Percentiles rank a stretch among this genome's conserved stretches.
Evolutionary conservation across 2,888 invertebrate species (phyloP).

Genomic region (Euproctis similis): DNA sequence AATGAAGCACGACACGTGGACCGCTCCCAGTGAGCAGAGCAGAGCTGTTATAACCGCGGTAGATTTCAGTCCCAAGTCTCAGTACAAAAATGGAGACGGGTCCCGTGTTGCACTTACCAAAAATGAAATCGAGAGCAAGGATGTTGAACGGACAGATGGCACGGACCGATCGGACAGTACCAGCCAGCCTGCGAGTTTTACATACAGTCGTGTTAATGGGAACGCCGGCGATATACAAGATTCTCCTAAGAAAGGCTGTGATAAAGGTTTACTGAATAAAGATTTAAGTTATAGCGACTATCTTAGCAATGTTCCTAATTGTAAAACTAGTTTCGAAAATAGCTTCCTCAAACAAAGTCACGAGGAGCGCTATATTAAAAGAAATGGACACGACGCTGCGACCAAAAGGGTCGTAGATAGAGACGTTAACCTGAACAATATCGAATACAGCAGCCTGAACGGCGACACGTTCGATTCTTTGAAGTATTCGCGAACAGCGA

Average conservation of each 20-base stretch:
- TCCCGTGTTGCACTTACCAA: slow-evolving; percentile 62
- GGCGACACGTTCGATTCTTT: slow-evolving; percentile 68
- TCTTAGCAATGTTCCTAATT: slow-evolving; percentile 72
- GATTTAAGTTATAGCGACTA: slow-evolving; percentile 66
- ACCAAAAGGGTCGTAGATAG: slow-evolving; percentile 59
- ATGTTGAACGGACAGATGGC: slow-evolving; percentile 48
- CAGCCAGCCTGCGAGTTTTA: slow-evolving; percentile 52
- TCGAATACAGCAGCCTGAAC: slow-evolving; percentile 64
- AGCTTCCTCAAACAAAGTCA: slow-evolving; percentile 67
- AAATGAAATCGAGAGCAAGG: slow-evolving; percentile 66
- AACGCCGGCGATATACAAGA: slow-evolving; percentile 67
- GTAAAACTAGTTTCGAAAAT: slow-evolving; percentile 71
- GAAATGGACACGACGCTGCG: slow-evolving; percentile 58
- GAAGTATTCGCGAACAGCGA: slow-evolving; percentile 71
- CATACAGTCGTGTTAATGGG: slow-evolving; percentile 53
- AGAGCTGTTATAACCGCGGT: slow-evolving; percentile 51
- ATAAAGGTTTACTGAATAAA: slow-evolving; percentile 70
- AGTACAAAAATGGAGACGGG: slow-evolving; percentile 49
- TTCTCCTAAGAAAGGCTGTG: slow-evolving; percentile 71
- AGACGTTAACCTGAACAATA: slow-evolving; percentile 61
- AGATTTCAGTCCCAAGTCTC: slow-evolving; percentile 51
- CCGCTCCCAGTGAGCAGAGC: slow-evolving; percentile 54
- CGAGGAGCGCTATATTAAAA: slow-evolving; percentile 64
- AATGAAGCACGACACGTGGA: slow-evolving; percentile 67
- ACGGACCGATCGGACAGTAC: slow-evolving; percentile 43